Base-by-base conservation (phyloP, 2,797 vertebrate genomes). In the Rallus crepitans region DNA sequence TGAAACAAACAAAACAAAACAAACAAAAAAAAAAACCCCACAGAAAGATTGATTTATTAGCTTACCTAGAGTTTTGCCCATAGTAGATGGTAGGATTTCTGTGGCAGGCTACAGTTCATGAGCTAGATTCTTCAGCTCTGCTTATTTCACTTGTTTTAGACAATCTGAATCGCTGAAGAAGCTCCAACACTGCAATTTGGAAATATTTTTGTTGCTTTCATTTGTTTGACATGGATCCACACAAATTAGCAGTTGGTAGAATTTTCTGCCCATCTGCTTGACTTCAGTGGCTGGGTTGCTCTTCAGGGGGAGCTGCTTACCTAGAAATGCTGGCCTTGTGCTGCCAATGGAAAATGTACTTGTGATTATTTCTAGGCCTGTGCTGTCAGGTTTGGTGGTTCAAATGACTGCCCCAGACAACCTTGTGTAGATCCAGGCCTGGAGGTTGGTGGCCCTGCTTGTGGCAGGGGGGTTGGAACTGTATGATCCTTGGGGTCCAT, bases 131-230 rank as follows among this genome's bases (percentile, higher is more conserved):
- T 28, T 98, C 80, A 77, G 97, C 97, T 94, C 47, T 94, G 86
- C 48, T 97, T 88, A 98, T 97, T 39, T 98, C 97, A 68, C 89
- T 97, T 15, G 93, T 95, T 90, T 97, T 95, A 42, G 97, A 96
- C 56, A 98, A 94, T 47, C 85, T 95, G 64, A 98, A 98, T 96
- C 98, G 97, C 89, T 98, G 97, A 97, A 99, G 95, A 88, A 99
- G 94, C 81, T 98, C 97, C 90, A 98, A 98, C 89, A 97, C 96
- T 98, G 47, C 86, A 91, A 78, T 96, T 78, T 71, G 52, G 60
- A 88, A 84, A 40, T 45, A n/a, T 6, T 42, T 59, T 28, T 24
- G 13, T 61, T 56, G 30, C 8, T 65, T 75, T 52, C 4, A 11
- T 88, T 85, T 82, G 1, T 77, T 89, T 76, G 17, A 39, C 27